Evolutionary conservation across 2,888 invertebrate species (phyloP), one percentile per base, ranked within the genome.

Genomic region (Alsophila aescularia): DNA sequence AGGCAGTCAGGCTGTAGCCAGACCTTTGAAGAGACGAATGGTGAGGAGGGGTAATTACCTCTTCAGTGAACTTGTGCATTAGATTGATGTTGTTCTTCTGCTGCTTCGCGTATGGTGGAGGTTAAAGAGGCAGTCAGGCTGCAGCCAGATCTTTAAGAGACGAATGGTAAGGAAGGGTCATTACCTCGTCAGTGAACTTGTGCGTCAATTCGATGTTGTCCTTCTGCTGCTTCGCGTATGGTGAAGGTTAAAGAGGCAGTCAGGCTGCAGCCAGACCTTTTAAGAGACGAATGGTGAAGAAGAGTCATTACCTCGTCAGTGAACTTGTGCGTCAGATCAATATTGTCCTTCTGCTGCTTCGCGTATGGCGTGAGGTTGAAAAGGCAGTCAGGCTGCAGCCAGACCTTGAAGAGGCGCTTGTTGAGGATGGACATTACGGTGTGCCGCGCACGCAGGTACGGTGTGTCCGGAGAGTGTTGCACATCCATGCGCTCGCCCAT

Each of bases 401-500:
- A 95, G 5, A 92, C 79, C 67, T 92, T 90, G 69, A 90, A 90
- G 52, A 93, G 72, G 35, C 93, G 81, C 77, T 78, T 83, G 71
- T 83, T 92, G 1, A 92, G 69, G 43, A 92, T 87, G 21, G 81
- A 76, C 77, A 92, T 87, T 13, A 87, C 83, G 0, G 79, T 87
- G 62, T 80, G 83, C n/a, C 94, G 90, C 14, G 93, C 93, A 49
- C 87, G 83, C 15, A 94, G 87, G 77, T 94, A 95, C n/a, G 92
- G 91, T 0, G 93, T 92, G 48, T 94, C 92, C 0, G 82, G 80
- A 0, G 88, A 83, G 37, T 90, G 86, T 69, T 93, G 93, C 0
- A 93, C 92, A 51, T 93, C 88, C 75, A 95, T 92, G 40, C 92
- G 87, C 54, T 93, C 91, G 0, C 95, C 95, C 95, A 96, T 95